phyloP scores from a whole-genome alignment of 2,888 invertebrate species.

The Oscheius onirici region DNA sequence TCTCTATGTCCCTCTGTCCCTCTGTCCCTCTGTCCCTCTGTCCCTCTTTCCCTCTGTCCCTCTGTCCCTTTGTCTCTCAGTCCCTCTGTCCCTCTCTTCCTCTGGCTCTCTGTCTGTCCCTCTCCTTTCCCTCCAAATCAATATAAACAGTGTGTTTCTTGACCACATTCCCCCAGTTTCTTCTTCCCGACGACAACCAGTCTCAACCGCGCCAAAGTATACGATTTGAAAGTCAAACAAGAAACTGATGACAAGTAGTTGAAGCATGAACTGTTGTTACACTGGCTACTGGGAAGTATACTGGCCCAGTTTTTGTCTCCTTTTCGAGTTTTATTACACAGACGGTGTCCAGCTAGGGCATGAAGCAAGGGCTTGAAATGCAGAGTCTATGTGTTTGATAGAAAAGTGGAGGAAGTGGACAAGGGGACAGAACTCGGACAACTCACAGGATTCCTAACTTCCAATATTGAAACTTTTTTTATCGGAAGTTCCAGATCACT shows the following conservation, averaged over 20 bases:
- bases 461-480: no score
- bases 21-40: not conserved
- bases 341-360: not conserved
- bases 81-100: not conserved
- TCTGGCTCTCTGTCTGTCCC: not conserved
- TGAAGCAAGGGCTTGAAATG: not conserved
- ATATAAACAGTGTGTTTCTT: not conserved
- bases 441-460: no score
- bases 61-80: no score
- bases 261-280: no score
- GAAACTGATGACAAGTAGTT: not conserved
- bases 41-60: not conserved
- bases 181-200: not conserved
- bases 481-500: no score
- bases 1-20: not conserved
- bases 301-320: no score
- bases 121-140: not conserved
- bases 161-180: not conserved
- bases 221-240: not conserved
- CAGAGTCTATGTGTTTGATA: no score
- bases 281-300: no score
- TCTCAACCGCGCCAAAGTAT: not conserved
- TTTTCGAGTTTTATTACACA: not conserved
- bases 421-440: no score
- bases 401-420: no score